Evolutionary conservation across 1,140 invertebrate genomes (phyloP).

Genomic region (Muscidifurax raptorellus): DNA sequence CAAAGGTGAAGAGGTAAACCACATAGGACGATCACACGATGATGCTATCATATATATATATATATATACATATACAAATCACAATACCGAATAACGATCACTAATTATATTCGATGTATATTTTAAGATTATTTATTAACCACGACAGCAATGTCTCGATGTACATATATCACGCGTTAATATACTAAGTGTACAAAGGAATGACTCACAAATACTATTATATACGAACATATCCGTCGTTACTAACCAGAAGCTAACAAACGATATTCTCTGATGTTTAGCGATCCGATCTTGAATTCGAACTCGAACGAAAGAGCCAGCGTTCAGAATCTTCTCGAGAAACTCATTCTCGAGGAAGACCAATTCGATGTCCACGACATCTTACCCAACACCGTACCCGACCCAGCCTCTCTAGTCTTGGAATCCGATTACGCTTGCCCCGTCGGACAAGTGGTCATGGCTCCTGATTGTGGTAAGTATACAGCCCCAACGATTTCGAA

Average conservation of each 20-base stretch:
- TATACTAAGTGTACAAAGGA: neutral
- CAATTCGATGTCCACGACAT: slow-evolving; percentile 95
- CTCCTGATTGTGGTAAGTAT: slow-evolving; percentile 90
- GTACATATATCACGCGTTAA: neutral
- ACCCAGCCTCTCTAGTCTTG: slow-evolving; percentile 90
- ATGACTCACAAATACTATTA: neutral
- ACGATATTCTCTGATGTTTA: slow-evolving; percentile 70
- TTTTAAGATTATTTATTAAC: slow-evolving; percentile 20
- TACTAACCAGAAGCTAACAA: neutral
- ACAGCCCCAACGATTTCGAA: neutral
- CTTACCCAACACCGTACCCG: slow-evolving; percentile 94
- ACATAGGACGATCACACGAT: slow-evolving; percentile 29
- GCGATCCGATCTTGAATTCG: slow-evolving; percentile 91
- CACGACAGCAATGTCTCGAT: neutral
- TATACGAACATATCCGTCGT: neutral
- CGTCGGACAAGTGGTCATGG: slow-evolving; percentile 93
- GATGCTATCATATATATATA: slow-evolving; percentile 32
- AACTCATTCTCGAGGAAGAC: slow-evolving; percentile 92
- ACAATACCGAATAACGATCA: slow-evolving; percentile 23
- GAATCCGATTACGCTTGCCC: slow-evolving; percentile 95
- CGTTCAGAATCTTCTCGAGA: slow-evolving; percentile 88
- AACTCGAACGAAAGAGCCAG: slow-evolving; percentile 91
- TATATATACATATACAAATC: neutral
- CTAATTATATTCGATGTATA: slow-evolving; percentile 37
- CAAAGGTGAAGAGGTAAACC: slow-evolving; percentile 28